phyloP scores from a whole-genome alignment of 2,797 vertebrate species.

The Pempheris klunzingeri region DNA sequence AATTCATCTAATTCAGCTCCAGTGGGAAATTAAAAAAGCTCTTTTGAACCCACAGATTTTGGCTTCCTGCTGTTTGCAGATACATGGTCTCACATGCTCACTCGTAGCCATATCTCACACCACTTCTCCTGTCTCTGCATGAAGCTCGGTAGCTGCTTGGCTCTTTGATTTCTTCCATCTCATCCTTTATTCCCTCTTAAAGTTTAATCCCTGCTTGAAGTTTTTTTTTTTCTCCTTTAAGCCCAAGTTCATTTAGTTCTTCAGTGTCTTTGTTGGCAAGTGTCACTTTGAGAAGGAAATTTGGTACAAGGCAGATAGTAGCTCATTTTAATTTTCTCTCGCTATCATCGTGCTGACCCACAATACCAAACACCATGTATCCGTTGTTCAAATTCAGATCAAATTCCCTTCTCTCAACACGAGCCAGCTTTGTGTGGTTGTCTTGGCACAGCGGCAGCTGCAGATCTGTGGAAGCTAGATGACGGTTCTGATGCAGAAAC shows the following conservation, averaged over 20 bases:
- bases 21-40: constrained; percentile 1
- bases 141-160: constrained; percentile 21
- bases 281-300: constrained; percentile 8
- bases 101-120: not conserved
- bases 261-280: not conserved
- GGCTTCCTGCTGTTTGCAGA: constrained; percentile 7
- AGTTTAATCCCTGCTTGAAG: constrained; percentile 32
- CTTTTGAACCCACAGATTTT: constrained; percentile 13
- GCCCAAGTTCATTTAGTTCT: constrained; percentile 20
- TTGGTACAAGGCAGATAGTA: not conserved
- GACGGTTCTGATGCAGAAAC: constrained; percentile 5
- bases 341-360: constrained; percentile 8
- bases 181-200: constrained; percentile 24
- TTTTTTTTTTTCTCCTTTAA: constrained; percentile 31
- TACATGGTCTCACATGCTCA: not conserved
- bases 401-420: constrained; percentile 39
- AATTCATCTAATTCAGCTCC: constrained; percentile 44
- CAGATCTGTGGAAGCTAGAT: constrained; percentile 36
- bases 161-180: constrained; percentile 26
- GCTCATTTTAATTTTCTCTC: not conserved
- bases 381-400: constrained; percentile 31
- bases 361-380: constrained; percentile 20
- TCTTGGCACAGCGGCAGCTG: constrained; percentile 39
- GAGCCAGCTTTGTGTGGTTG: constrained; percentile 41
- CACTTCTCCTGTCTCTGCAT: constrained; percentile 12